Base-by-base conservation (phyloP, 2,888 invertebrate species). In the Siphonodentalium dalli region DNA sequence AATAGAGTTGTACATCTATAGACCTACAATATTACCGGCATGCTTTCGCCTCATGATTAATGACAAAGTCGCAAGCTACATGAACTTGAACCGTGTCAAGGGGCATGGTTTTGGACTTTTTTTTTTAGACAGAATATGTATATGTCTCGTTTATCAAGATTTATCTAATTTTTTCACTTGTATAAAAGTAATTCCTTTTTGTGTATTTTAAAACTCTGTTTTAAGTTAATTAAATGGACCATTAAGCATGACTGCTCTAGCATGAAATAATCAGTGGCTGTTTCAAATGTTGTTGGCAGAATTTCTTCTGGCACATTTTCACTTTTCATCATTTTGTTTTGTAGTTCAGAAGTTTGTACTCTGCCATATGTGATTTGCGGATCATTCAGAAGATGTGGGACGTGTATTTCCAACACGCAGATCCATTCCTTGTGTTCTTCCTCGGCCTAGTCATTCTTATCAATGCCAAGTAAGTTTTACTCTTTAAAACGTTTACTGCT, bases 401-500 rank as follows among this genome's bases (percentile, higher is more conserved):
- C 84, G 86, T 94, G 56, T 96, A 96, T 80, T 92, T 98, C 78
- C 95, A 95, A 83, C 90, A 92, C 79, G 89, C 91, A 20, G 97
- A 99, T 85, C 94, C 95, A 9, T 99, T 98, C 84, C 90, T 96
- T 65, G 88, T 96, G 74, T 93, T 98, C 83, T 98, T 96, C 77
- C 86, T 99, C 55, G 91, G 93, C 11, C 85, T 99, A 35, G 96
- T 97, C 48, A 93, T 99, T 86, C 87, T 98, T 21, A 89, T 98
- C 48, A 98, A 98, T 86, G 92, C 93, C 8, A 89, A 87, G 86
- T 87, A 75, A 43, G 66, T 31, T 3, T 13, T 31, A n/a, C 2
- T 31, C 13, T 27, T 20, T 11, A 5, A 20, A 26, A 11, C 7
- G 39, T 15, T 37, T n/a, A n/a, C n/a, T n/a, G n/a, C n/a, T n/a